Base-by-base conservation (phyloP, 2,888 invertebrate genomes). In the Julus scanicus region DNA sequence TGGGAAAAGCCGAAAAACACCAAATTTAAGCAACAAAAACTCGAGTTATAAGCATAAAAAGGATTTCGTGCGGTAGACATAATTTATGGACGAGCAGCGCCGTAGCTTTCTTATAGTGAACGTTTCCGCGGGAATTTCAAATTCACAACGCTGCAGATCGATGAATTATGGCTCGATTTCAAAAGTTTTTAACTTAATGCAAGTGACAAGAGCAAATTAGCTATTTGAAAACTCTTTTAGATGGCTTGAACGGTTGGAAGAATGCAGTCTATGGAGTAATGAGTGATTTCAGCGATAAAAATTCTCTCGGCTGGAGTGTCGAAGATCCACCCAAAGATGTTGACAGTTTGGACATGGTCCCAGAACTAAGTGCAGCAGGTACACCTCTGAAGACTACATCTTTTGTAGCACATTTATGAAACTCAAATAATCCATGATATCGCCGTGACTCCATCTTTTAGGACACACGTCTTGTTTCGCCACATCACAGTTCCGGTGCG, bases 291-390 rank as follows among this genome's bases (percentile, higher is more conserved):
- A 20, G 4, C n/a, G 20, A 20, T 17, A 20, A 2, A 20, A 20
- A 20, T 5, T 9, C 63, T n/a, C n/a, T n/a, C 48, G 48, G 84
- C 9, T 88, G 57, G 57, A 20, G 6, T 13, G n/a, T 88, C 6
- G 88, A 88, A 88, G 37, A 88, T 48, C 88, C 88, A 49, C 88
- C 88, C 1, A 17, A 39, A 13, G 84, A 49, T 20, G 83, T 13
- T 2, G 37, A 48, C 44, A 20, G 83, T 15, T 71, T 87, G n/a
- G 87, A 87, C 48, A 0, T 40, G 9, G 9, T 88, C 4, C 83
- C 80, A 48, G 88, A 88, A 53, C 15, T 88, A 40, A 87, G 39
- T 13, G 80, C 15, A 29, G 37, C n/a, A 17, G 15, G 63, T 37
- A 87, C 1, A 20, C 63, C 11, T 63, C 63, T 63, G 63, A 63